Base-by-base conservation (phyloP, 1,140 invertebrate genomes). In the Achroia grisella region DNA sequence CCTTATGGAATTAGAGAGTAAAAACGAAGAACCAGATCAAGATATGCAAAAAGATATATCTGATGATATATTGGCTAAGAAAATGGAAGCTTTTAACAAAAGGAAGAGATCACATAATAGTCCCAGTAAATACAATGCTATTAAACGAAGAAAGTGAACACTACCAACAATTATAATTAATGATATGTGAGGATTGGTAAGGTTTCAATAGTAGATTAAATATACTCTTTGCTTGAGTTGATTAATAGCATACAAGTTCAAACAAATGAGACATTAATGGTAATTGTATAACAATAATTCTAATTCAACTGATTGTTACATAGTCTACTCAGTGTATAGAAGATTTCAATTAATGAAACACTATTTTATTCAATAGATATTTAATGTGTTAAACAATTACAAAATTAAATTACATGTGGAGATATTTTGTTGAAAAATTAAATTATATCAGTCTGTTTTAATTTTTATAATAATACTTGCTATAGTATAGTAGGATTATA, bases 21-120 rank as follows among this genome's bases (percentile, higher is more conserved):
- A 44, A 5, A 73, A 80, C 23, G 71, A 86, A 51, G 56, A 75
- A 41, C 53, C 53, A 1, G 58, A 74, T 28, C 40, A 72, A 15
- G 71, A 85, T 32, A 87, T 88, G 59, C 87, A 90, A 55, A 89
- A 87, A 40, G 93, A 94, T 56, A 70, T 95, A 10, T 89, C 90
- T 4, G 92, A 94, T 73, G 86, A 88, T 56, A 88, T 75, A 44
- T 55, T 85, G 56, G 56, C 55, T 10, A 75, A 80, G 39, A 81
- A 93, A 70, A 93, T 94, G 91, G 87, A 87, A 9, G 80, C 58
- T 10, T 75, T 78, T 17, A 63, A 72, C 30, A 74, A 63, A 51
- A 64, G 62, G 44, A 80, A 73, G 64, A 51, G 52, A 33, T 40
- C 34, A 30, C n/a, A 42, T n/a, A 41, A 47, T 15, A 71, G 49